These are phyloP conservation scores for Agrochola litura DNA, from an alignment of 2,888 invertebrate species.

Conservation along the genomic window DNA sequence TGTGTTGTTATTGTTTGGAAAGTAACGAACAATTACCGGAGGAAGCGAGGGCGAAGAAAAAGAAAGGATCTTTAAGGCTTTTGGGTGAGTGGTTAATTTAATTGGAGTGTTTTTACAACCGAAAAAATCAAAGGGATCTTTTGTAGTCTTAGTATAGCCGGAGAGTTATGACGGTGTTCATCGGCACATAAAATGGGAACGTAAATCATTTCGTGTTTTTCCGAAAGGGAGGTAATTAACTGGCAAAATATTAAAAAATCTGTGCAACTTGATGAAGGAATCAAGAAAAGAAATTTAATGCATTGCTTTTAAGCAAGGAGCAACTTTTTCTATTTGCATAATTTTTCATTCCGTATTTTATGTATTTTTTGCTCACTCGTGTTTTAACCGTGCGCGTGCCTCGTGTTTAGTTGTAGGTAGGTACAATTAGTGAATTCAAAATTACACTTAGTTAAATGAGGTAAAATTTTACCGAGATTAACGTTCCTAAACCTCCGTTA, in stretches of 20 bases:
- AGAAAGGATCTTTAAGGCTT: slow-evolving; percentile 78
- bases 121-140: slow-evolving; percentile 38
- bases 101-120: slow-evolving; percentile 57
- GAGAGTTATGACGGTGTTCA: slow-evolving; percentile 36
- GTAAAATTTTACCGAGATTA: slow-evolving; percentile 14
- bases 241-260: neutral
- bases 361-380: neutral
- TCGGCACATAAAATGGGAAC: slow-evolving; percentile 35
- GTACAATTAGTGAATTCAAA: neutral
- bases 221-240: neutral
- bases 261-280: neutral
- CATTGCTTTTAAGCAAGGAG: slow-evolving; percentile 13
- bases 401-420: no score
- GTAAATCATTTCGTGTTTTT: slow-evolving; percentile 34
- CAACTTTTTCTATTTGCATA: neutral
- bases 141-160: slow-evolving; percentile 16
- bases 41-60: slow-evolving; percentile 85
- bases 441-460: neutral
- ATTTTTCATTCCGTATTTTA: neutral
- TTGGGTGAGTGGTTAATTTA: slow-evolving; percentile 78
- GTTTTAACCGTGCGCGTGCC: neutral
- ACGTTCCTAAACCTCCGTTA: slow-evolving; percentile 9
- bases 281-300: slow-evolving; percentile 7
- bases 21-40: slow-evolving; percentile 74
- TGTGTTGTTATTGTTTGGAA: slow-evolving; percentile 82